These are phyloP conservation scores for Anoplius nigerrimus DNA, from an alignment of 2,888 invertebrate genomes.

Conservation along the genomic window DNA sequence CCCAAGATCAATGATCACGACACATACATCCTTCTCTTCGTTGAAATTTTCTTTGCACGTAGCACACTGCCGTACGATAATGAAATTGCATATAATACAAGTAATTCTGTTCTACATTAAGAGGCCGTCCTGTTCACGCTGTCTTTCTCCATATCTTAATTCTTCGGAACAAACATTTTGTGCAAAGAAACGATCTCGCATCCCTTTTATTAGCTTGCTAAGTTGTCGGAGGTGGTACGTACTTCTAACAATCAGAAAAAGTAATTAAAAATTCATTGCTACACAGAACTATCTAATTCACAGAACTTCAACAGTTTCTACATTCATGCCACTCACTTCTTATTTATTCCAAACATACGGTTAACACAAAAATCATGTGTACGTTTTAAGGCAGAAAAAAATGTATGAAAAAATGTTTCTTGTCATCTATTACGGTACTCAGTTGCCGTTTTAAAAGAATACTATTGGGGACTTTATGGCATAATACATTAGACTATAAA, in stretches of 20 bases:
- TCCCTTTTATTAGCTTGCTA: no score
- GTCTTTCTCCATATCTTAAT: constrained; percentile 42
- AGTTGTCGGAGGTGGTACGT: no score
- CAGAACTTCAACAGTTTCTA: constrained; percentile 29
- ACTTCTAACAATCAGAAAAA: no score
- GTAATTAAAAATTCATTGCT: background rate
- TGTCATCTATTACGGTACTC: no score
- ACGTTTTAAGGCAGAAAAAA: constrained; percentile 8
- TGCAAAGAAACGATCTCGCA: constrained; percentile 39
- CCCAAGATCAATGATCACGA: no score
- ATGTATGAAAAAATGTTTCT: constrained; percentile 31
- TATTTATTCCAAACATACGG: constrained; percentile 30
- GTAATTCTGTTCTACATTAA: constrained; percentile 36
- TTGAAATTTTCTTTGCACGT: constrained; percentile 19
- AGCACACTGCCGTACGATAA: constrained; percentile 30
- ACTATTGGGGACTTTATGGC: no score
- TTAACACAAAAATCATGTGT: constrained; percentile 43
- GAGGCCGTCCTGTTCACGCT: constrained; percentile 47
- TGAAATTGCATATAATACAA: constrained; percentile 41
- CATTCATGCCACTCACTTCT: constrained; percentile 25
- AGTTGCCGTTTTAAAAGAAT: no score
- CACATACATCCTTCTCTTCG: no score
- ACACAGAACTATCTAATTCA: constrained; percentile 23
- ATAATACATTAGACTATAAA: no score
- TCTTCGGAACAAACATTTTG: constrained; percentile 48